Percentiles rank a stretch among this genome's conserved stretches.
These are phyloP conservation scores for Diplosoma virens DNA, from an alignment of 23 tunicate genomes.

Conservation along the genomic window DNA sequence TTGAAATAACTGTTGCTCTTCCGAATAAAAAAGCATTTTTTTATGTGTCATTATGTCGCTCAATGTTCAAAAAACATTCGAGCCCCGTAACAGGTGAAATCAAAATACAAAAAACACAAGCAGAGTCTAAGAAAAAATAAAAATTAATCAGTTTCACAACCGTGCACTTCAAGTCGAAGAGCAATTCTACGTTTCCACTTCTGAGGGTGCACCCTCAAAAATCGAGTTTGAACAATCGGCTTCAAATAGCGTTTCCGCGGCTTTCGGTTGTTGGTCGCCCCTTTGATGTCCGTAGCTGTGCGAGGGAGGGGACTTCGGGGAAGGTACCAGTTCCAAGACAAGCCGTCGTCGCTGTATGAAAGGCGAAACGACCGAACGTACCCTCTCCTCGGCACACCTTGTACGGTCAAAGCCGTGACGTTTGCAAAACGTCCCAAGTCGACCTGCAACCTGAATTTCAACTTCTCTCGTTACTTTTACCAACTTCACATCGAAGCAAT, in stretches of 20 bases:
- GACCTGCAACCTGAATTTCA: constrained; percentile 54
- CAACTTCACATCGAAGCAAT: too few relatives aligned
- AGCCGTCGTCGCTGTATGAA: constrained; percentile 66
- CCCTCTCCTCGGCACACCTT: constrained; percentile 67
- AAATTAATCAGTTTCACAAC: too few relatives aligned
- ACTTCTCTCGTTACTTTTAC: too few relatives aligned
- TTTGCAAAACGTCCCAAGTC: constrained; percentile 39
- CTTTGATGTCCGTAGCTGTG: constrained; percentile 29
- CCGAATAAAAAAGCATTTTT: too few relatives aligned
- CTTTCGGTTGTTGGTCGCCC: constrained; percentile 22
- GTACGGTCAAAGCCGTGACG: constrained; percentile 54
- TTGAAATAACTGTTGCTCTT: too few relatives aligned
- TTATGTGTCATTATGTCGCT: too few relatives aligned
- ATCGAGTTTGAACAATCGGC: constrained; percentile 42
- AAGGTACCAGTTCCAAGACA: constrained; percentile 64
- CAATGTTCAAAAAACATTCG: too few relatives aligned
- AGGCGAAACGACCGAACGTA: constrained; percentile 74
- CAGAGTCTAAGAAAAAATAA: too few relatives aligned
- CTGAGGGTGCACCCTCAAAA: constrained; percentile 48
- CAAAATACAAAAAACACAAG: too few relatives aligned
- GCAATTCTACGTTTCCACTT: constrained; percentile 76
- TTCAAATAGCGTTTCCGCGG: constrained; percentile 15
- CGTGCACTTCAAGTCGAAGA: constrained; percentile 47
- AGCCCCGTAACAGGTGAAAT: too few relatives aligned
- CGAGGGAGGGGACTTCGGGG: constrained; percentile 39